These are phyloP conservation scores for Leptatherina wallacei DNA, from an alignment of 2,797 vertebrate genomes.

Conservation along the genomic window DNA sequence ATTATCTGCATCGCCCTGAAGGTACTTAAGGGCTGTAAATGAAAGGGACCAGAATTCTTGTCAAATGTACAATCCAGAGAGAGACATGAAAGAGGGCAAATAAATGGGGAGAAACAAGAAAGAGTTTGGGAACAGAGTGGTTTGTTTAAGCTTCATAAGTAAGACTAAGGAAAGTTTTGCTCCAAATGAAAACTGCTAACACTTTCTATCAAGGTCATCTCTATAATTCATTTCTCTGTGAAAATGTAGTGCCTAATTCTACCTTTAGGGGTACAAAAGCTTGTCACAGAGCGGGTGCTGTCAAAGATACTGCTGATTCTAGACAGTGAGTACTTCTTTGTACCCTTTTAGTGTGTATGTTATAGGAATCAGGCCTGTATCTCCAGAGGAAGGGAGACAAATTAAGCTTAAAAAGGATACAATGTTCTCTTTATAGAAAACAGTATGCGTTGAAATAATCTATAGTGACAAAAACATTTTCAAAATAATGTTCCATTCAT, in stretches of 20 bases:
- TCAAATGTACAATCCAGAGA: slow-evolving; percentile 39
- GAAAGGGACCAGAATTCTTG: slow-evolving; percentile 52
- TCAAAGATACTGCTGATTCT: not conserved
- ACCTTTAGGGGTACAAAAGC: not conserved
- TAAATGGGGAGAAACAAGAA: slow-evolving; percentile 12
- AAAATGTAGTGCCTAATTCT: not conserved
- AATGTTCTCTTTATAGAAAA: no score
- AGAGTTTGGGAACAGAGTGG: slow-evolving; percentile 31
- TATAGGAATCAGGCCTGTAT: not conserved
- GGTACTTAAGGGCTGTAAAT: slow-evolving; percentile 56
- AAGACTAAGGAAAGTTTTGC: slow-evolving; percentile 25
- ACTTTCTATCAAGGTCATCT: not conserved
- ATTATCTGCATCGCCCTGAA: slow-evolving; percentile 46
- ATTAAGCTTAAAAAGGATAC: no score
- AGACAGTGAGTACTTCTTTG: not conserved
- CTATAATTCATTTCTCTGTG: not conserved
- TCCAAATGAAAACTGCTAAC: not conserved
- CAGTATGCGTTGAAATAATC: no score
- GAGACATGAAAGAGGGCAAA: slow-evolving; percentile 29
- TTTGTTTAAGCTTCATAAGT: slow-evolving; percentile 47
- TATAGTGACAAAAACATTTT: no score
- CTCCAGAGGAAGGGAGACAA: no score
- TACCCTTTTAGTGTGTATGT: not conserved
- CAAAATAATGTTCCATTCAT: no score
- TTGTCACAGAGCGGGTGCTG: not conserved